phyloP scores from a whole-genome alignment of 2,113 vertebrate species.

The Hippolais icterina region DNA sequence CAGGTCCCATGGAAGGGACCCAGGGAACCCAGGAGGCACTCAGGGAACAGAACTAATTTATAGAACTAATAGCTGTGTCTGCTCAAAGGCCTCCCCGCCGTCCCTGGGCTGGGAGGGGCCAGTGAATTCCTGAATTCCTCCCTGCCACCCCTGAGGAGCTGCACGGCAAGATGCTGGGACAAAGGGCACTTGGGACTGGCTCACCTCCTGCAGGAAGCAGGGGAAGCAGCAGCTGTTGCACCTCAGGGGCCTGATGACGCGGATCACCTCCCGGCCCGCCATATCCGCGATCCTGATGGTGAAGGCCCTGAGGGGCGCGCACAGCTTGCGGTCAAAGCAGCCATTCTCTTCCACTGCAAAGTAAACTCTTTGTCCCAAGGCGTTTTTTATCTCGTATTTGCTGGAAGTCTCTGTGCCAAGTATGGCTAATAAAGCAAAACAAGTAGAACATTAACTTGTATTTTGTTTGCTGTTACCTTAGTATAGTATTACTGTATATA shows the following conservation, averaged over 20 bases:
- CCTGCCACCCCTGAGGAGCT: neutral
- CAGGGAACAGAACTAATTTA: fast-evolving
- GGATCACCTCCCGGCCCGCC: conserved; percentile 86
- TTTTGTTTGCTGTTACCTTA: neutral
- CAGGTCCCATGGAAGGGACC: neutral
- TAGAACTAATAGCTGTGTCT: neutral
- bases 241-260: conserved; percentile 84
- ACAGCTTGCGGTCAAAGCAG: conserved; percentile 89
- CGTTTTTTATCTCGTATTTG: conserved; percentile 94
- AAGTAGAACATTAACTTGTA: neutral
- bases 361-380: conserved; percentile 90
- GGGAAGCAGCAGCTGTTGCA: conserved; percentile 94
- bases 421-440: conserved; percentile 78
- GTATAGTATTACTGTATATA: too few relatives aligned
- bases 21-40: neutral
- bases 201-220: conserved; percentile 94
- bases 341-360: conserved; percentile 93
- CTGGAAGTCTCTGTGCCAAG: conserved; percentile 93
- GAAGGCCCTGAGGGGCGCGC: conserved; percentile 88
- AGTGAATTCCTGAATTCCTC: neutral
- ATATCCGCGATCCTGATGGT: conserved; percentile 87
- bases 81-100: fast-evolving
- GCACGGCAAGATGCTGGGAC: fast-evolving
- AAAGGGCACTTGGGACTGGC: neutral
- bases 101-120: neutral